phyloP scores from a whole-genome alignment of 2,888 invertebrate genomes.

The Vanessa cardui region DNA sequence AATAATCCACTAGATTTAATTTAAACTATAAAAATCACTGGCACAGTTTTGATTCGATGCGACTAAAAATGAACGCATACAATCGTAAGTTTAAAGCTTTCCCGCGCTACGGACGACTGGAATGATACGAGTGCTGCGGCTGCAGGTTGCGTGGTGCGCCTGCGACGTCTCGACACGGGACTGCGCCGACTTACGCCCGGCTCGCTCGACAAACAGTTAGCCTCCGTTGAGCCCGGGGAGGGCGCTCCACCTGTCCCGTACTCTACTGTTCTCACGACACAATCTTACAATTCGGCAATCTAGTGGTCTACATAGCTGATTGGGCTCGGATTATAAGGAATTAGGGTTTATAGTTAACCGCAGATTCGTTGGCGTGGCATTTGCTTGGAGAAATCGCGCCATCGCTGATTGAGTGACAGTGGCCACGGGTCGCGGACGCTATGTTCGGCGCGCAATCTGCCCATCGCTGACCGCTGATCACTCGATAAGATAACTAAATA shows the following conservation, averaged over 20 bases:
- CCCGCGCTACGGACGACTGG: slow-evolving; percentile 43
- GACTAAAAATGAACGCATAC: slow-evolving; percentile 17
- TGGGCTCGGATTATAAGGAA: slow-evolving; percentile 75
- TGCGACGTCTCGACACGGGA: slow-evolving; percentile 65
- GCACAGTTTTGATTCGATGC: slow-evolving; percentile 33
- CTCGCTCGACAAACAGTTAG: slow-evolving; percentile 74
- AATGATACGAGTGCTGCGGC: slow-evolving; percentile 28
- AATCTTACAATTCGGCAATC: slow-evolving; percentile 71
- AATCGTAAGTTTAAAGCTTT: slow-evolving; percentile 39
- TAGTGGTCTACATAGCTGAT: slow-evolving; percentile 79
- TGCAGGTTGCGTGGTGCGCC: slow-evolving; percentile 64
- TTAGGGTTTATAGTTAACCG: slow-evolving; percentile 62
- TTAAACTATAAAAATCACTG: slow-evolving; percentile 41
- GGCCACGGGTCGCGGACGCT: slow-evolving; percentile 65
- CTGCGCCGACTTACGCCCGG: slow-evolving; percentile 67
- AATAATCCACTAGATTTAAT: slow-evolving; percentile 8
- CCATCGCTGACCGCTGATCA: slow-evolving; percentile 58
- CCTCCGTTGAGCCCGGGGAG: slow-evolving; percentile 64
- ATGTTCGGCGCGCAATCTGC: slow-evolving; percentile 63
- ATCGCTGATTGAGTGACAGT: slow-evolving; percentile 66
- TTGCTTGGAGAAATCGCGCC: slow-evolving; percentile 67
- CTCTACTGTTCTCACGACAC: slow-evolving; percentile 80
- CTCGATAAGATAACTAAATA: slow-evolving; percentile 68
- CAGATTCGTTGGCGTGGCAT: slow-evolving; percentile 69
- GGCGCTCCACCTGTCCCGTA: slow-evolving; percentile 74